Base-by-base conservation (phyloP, 2,888 invertebrate species). In the Orchestes rusci region DNA sequence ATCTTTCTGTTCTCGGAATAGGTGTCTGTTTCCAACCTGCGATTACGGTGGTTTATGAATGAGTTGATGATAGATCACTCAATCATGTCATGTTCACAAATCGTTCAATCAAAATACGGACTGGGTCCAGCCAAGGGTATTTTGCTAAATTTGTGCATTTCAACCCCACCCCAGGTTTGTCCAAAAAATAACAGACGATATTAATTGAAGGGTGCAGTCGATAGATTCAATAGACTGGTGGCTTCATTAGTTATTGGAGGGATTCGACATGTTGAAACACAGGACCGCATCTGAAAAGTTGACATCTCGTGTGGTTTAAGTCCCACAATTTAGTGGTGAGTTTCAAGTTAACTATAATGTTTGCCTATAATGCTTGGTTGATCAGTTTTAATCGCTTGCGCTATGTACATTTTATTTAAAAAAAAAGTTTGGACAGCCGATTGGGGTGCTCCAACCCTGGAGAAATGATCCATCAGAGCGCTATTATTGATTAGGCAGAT, bases 401-500 rank as follows among this genome's bases (percentile, higher is more conserved):
- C 23, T 23, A 10, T 23, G 5, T 31, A 31, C 13, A 31, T 31
- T 31, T 2, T 34, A 34, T 34, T 34, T 13, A 7, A 34, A 16
- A 16, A 34, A 16, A 34, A 34, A 31, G 16, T 33, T 7, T 16
- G 7, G 7, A 15, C 16, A 15, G 5, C 12, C 8, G 10, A 37
- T 16, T 15, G 23, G n/a, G n/a, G n/a, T n/a, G n/a, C 23, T 23
- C 39, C 47, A 35, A 15, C 39, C 32, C 43, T 36, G 43, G 3
- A 38, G 43, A 43, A 39, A 39, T 48, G 27, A 48, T 48, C 41
- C 42, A 54, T 59, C 52, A 51, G 55, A 55, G 53, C 54, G 56
- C 57, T 53, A 57, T 59, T 64, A 64, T 63, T 63, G 64, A 65
- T 65, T 64, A 62, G 61, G 59, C 60, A 43, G 55, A 53, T 57